Base-by-base conservation (phyloP, 1,140 invertebrate genomes). In the Drosophila nigrodunni region DNA sequence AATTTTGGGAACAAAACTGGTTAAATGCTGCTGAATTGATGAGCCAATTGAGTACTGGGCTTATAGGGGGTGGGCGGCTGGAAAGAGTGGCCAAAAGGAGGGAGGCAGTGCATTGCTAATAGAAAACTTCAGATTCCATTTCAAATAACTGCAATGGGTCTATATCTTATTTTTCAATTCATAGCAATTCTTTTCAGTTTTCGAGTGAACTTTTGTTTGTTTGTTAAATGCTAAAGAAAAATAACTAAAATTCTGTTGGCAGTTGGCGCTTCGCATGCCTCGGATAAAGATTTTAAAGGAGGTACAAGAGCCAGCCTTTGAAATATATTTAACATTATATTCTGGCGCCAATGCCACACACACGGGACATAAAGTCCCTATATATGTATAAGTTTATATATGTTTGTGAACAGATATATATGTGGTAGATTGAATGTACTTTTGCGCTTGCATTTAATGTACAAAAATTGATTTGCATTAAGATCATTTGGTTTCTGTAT, bases 401-500 rank as follows among this genome's bases (percentile, higher is more conserved):
- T 69, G 30, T 60, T 34, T 58, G 39, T 61, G 34, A 58, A 15
- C 57, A 3, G 35, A 35, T 70, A 13, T 66, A 65, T 66, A 30
- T 76, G 47, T 61, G 10, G 34, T 49, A 21, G 46, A 13, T 58
- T 70, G 30, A 55, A 54, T 64, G 54, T 67, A 60, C 74, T 59
- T 75, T 74, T 44, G 13, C 55, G 55, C 15, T 65, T 62, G 47
- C 58, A 69, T 80, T 85, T 78, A 73, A 76, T 78, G 78, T 82
- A 82, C 78, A 86, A 82, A 87, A 65, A 30, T 66, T 64, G 60
- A 73, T 76, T 83, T 85, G 58, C 65, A 75, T 75, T 71, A 82
- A 87, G 83, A 87, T 87, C 83, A 87, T 87, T 87, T 88, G 83
- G 83, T 82, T 77, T 76, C 64, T 82, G 67, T 82, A 78, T 73